Conservation (phyloP, 2,113 vertebrate genomes). For the Cariama cristata region DNA sequence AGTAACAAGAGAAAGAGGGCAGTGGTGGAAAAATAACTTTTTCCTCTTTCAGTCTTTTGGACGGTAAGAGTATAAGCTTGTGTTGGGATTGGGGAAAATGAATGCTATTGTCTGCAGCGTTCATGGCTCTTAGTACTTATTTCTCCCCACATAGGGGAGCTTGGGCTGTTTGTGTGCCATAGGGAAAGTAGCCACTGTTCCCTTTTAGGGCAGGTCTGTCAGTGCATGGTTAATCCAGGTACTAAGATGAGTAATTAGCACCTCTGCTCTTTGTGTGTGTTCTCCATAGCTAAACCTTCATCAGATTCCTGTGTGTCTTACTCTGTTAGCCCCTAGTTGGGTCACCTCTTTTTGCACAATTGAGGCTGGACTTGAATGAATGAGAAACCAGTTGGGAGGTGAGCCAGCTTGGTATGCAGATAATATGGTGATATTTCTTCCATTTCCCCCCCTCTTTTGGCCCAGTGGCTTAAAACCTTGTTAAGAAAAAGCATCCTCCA, state of each 20-base stretch:
- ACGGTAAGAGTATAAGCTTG: neutral
- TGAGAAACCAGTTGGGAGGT: neutral
- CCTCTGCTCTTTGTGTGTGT: neutral
- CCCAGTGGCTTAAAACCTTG: neutral
- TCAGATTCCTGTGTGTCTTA: neutral
- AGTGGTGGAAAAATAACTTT: neutral
- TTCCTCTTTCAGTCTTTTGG: neutral
- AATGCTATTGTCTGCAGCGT: fast-evolving
- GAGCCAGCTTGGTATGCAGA: neutral
- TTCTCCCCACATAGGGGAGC: neutral
- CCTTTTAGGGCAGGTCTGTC: neutral
- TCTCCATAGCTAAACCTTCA: neutral
- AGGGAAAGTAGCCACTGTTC: neutral
- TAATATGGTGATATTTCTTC: neutral
- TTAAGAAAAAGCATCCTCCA: neutral
- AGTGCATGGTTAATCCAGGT: neutral
- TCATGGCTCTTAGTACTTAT: neutral
- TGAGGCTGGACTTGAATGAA: neutral
- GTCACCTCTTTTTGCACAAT: neutral
- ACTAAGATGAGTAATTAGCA: neutral
- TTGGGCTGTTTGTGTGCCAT: neutral
- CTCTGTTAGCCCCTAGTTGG: neutral
- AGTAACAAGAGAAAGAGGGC: neutral
- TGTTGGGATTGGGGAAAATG: neutral
- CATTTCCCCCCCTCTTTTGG: neutral